Conservation (phyloP, 64 coral and sea anemone genomes). For the Montipora cactus region DNA sequence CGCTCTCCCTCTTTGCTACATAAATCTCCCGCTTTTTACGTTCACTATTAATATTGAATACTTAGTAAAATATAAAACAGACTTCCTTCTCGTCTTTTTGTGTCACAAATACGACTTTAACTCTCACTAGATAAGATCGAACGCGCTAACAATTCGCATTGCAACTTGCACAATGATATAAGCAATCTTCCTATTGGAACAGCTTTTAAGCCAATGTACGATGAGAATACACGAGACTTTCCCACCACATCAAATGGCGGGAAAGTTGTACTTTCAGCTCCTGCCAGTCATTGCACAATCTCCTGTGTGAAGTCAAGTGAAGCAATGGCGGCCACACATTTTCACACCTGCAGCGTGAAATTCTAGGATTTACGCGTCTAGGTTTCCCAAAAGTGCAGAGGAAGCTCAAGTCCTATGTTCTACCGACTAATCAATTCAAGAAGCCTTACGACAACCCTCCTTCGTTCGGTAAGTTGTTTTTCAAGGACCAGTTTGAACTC, state of each 20-base stretch:
- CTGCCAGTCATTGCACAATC: no score
- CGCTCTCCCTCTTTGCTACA: no score
- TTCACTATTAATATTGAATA: no score
- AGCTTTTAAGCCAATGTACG: slow-evolving; percentile 42
- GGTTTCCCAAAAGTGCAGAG: slow-evolving; percentile 23
- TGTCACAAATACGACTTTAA: no score
- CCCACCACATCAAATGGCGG: slow-evolving; percentile 42
- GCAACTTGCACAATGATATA: slow-evolving; percentile 10
- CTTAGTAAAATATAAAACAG: no score
- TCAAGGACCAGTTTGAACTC: no score
- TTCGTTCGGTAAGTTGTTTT: not conserved
- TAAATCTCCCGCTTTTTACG: no score
- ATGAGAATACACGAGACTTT: slow-evolving; percentile 50
- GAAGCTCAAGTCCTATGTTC: slow-evolving; percentile 13
- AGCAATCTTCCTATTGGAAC: slow-evolving; percentile 17
- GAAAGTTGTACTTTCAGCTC: slow-evolving; percentile 37
- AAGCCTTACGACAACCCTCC: slow-evolving; percentile 4
- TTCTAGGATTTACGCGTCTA: slow-evolving; percentile 7
- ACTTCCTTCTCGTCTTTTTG: no score
- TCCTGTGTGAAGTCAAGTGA: not conserved
- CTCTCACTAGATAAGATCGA: no score
- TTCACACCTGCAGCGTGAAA: not conserved
- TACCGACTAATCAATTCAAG: not conserved
- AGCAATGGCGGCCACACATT: slow-evolving; percentile 13
- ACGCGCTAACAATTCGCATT: no score